Evolutionary conservation across 35 echinoderm and acorn worm genomes (phyloP), one percentile per base, ranked within the genome.

Genomic region (Anneissia japonica): DNA sequence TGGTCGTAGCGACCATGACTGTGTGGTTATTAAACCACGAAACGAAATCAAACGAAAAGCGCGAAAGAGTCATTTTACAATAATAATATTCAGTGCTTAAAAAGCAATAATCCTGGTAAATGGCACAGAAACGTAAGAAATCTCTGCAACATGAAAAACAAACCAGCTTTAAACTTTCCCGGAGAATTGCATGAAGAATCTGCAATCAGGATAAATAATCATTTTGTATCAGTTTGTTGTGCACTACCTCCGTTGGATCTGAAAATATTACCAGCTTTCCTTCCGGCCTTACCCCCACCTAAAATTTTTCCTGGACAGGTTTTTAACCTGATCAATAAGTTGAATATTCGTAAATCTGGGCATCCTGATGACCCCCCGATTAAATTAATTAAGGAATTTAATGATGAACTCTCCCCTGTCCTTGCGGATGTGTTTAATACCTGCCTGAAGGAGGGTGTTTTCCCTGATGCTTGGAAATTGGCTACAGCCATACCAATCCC

Each of bases 361-460:
- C 87, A 82, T 83, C 64, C 87, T n/a, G 31, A 34, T 30, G 87
- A 89, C 43, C 38, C 73, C 1, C 80, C 87, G 19, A 80, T 38
- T 26, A 46, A 38, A 23, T 23, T 64, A 19, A 23, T 64, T 23
- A 64, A 64, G 19, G 51, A 64, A 23, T 6, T 43, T 14, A 43
- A 14, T 19, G 2, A 64, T 64, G 51, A 64, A 26, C 51, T 64
- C 51, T 2, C 51, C 21, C 19, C 21, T 19, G 19, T 9, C 51
- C 51, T 64, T 64, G 51, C 51, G 11, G 26, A 64, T 64, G 51
- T 64, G 21, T 64, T 64, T 23, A 64, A 64, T 16, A 6, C 10
- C 51, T 64, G 19, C 21, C 4, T 64, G 11, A 23, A 64, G 26
- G 51, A 64, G 51, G 21, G 5, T 64, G 7, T 64, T 64, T 64